Evolutionary conservation across 2,888 invertebrate genomes (phyloP), one percentile per base, ranked within the genome.

Genomic region (Erebia aethiops): DNA sequence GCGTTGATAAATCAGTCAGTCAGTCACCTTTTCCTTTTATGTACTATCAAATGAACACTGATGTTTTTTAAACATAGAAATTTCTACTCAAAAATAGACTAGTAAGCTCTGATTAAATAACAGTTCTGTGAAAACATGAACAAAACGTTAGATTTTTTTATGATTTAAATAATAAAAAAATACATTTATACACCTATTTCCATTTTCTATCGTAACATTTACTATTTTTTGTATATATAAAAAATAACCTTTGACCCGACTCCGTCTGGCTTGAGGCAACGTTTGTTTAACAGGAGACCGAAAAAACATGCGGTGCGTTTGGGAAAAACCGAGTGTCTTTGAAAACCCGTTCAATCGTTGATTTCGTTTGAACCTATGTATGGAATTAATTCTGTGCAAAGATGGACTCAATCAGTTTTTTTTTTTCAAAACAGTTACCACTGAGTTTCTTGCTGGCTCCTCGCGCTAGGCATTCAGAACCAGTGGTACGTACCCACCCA

Each of bases 271-370:
- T 43, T 7, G 46, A 13, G 41, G 61, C 43, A 46, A 61, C 46
- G 46, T 46, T 61, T 61, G 61, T 46, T 18, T 43, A 61, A 46
- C 14, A 11, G 5, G 16, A 41, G 16, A 61, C 61, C 43, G 61
- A 13, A 61, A 46, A 46, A 61, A 43, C 43, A 61, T 43, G 43
- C 14, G 43, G 46, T 61, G 60, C 46, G 46, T 21, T 61, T 61
- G 46, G 46, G 46, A 43, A 61, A 61, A 61, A 61, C 13, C 26
- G 26, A 26, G 46, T 1, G 18, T 61, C 61, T 61, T 61, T 61
- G 46, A 61, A 61, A 21, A 46, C 4, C 46, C 46, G 51, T 7
- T 35, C 35, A 26, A 26, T 35, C 51, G 63, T 61, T 51, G 10
- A 63, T 63, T 63, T 63, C 51, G 16, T 63, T 51, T 35, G 63